These are phyloP conservation scores for Eupithecia subumbrata DNA, from an alignment of 2,888 invertebrate species.

Conservation along the genomic window DNA sequence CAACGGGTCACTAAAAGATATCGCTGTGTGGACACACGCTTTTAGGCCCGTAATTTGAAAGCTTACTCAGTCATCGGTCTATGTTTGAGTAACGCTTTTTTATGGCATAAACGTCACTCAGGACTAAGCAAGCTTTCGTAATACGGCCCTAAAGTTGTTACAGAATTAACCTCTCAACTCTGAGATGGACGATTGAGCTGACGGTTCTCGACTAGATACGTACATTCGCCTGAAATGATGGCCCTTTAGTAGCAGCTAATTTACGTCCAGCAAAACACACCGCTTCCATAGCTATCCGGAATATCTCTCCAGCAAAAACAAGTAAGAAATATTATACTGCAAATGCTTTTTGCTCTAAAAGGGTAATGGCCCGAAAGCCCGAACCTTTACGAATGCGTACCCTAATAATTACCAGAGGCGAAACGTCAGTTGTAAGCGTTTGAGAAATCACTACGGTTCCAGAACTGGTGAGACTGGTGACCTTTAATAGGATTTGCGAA, in stretches of 20 bases:
- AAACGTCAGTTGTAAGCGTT: constrained; percentile 43
- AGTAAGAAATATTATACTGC: constrained; percentile 23
- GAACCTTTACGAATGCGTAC: constrained; percentile 35
- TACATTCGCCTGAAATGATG: neutral
- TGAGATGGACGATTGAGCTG: neutral
- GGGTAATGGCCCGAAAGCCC: constrained; percentile 29
- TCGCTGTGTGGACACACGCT: neutral
- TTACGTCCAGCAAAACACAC: constrained; percentile 1
- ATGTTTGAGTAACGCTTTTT: no score
- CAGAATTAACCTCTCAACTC: neutral
- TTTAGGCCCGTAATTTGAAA: no score
- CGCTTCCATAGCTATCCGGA: neutral
- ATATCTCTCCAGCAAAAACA: constrained; percentile 16
- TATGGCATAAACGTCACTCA: no score
- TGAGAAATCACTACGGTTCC: constrained; percentile 48
- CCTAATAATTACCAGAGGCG: constrained; percentile 32
- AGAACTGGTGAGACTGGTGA: constrained; percentile 24
- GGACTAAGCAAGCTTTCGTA: no score
- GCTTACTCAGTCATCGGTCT: no score
- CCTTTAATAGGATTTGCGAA: constrained; percentile 59
- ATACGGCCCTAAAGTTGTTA: neutral
- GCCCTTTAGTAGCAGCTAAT: neutral
- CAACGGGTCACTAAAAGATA: neutral
- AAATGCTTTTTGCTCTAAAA: constrained; percentile 25
- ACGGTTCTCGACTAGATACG: neutral